A percentile compares a stretch with the other conserved stretches of the same genome.
Evolutionary conservation across 2,113 vertebrate genomes (phyloP).

Genomic region (Condylura cristata): DNA sequence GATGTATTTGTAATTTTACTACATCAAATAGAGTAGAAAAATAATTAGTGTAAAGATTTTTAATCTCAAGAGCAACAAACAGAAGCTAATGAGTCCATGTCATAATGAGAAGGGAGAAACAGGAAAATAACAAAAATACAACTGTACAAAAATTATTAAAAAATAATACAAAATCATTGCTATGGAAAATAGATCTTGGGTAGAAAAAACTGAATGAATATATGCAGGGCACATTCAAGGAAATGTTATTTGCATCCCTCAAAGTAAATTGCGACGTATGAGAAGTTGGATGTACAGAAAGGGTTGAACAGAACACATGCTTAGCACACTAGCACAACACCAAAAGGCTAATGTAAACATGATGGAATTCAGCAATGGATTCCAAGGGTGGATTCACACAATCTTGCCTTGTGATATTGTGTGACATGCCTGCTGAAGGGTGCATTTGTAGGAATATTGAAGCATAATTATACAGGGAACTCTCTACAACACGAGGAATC

Average conservation of each 20-base stretch:
- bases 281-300: not conserved
- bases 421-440: rapidly evolving
- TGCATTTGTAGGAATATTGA: not conserved
- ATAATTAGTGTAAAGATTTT: not conserved
- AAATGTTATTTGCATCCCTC: not conserved
- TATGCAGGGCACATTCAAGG: not conserved
- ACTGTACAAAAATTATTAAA: not conserved
- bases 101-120: not conserved
- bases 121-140: not conserved
- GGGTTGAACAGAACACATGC: not conserved
- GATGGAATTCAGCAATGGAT: rapidly evolving
- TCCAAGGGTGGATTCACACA: too few relatives aligned
- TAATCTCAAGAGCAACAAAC: not conserved
- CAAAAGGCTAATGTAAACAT: not conserved
- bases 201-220: not conserved
- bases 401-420: too few relatives aligned
- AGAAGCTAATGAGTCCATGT: not conserved
- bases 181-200: not conserved
- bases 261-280: not conserved
- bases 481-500: not conserved
- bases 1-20: not conserved
- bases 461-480: not conserved
- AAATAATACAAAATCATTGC: not conserved
- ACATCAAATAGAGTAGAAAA: not conserved
- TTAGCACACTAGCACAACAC: too few relatives aligned